Evolutionary conservation across 2,113 vertebrate species (phyloP).

Genomic region (Psittacus erithacus): DNA sequence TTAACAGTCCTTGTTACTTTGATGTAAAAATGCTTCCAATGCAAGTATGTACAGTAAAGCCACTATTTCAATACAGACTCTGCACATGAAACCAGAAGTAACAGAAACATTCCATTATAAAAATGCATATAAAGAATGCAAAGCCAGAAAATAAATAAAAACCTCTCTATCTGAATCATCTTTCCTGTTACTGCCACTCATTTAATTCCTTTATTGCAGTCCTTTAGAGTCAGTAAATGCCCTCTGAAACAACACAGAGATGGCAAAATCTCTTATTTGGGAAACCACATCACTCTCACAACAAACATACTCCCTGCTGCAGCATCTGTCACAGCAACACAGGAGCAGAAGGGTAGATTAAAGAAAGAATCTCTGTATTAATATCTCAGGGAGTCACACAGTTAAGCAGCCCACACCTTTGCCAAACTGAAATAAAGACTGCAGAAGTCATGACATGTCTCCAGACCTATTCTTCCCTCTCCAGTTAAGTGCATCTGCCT

Average conservation of each 20-base stretch:
- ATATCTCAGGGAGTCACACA: background rate
- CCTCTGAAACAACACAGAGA: background rate
- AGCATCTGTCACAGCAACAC: background rate
- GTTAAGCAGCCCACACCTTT: background rate
- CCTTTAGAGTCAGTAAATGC: background rate
- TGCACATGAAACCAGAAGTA: background rate
- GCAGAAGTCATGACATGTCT: background rate
- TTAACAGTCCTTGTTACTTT: background rate
- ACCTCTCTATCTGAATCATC: background rate
- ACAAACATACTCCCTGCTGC: background rate
- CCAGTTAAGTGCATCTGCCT: background rate
- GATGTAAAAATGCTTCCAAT: background rate
- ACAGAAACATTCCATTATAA: background rate
- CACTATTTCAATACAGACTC: background rate
- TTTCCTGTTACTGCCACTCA: background rate
- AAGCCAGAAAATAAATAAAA: background rate
- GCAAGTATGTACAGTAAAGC: background rate
- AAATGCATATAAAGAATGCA: background rate
- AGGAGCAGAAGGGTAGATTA: background rate
- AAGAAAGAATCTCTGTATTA: background rate
- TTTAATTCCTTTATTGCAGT: background rate
- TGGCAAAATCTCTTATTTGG: background rate
- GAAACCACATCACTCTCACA: background rate
- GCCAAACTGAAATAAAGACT: background rate
- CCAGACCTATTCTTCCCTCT: background rate